Evolutionary conservation across 2,113 vertebrate genomes (phyloP), one percentile per base, ranked within the genome.

Genomic region (Phrynosoma blainvillii): DNA sequence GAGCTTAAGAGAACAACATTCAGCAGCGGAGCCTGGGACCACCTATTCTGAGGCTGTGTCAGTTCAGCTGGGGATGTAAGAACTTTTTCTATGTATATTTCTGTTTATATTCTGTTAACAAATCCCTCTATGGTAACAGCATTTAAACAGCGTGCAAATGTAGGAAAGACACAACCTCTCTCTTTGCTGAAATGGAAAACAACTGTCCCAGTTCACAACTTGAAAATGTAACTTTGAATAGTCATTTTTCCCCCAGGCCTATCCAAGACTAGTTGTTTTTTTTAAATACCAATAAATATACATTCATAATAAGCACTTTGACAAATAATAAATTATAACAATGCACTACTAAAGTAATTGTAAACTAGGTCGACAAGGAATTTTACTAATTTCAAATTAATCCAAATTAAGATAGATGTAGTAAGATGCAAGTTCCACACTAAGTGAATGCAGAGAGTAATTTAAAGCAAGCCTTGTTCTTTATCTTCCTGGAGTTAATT

Each of bases 331-430:
- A 66, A 76, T 65, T 40, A 52, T 40, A 83, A 56, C 62, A 68
- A 54, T 78, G 74, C 30, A 78, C 9, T 62, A 8, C 27, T 54
- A 77, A 88, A 70, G 73, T 83, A 78, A 78, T 83, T 56, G 83
- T 36, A 78, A 78, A 25, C 23, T 42, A 81, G 73, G 16, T 40
- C 70, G 10, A 84, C 73, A 68, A 56, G 27, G 36, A 79, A 77
- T 88, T 89, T 90, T 40, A 68, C 20, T 27, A 30, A 82, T 70
- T 0, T 0, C n/a, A 85, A 18, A 47, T 85, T 88, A 92, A 89
- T 88, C 80, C 80, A 84, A 85, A 77, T 86, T 77, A 86, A 27
- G 78, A 40, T 71, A 81, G 32, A 88, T 3, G 85, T 9, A 84
- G 52, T 65, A 18, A 79, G 78, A 18, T 16, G 54, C 62, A 90